Conservation (phyloP, 2,888 invertebrate genomes). For the Eurytoma californica region DNA sequence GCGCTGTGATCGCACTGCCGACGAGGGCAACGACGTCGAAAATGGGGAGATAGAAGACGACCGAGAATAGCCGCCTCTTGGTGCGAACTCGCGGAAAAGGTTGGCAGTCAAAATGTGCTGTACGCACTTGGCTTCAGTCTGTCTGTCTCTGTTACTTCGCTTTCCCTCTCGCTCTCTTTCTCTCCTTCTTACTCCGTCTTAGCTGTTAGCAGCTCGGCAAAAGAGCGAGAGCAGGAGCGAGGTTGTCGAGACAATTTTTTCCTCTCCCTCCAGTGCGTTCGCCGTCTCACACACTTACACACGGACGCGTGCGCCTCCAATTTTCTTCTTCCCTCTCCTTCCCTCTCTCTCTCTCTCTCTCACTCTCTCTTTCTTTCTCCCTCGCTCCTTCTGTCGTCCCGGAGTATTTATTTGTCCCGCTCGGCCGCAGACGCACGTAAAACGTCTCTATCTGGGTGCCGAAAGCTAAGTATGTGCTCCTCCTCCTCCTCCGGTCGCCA, state of each 20-base stretch:
- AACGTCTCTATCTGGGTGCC: neutral
- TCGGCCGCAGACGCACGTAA: constrained; percentile 1
- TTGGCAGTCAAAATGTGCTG: constrained; percentile 46
- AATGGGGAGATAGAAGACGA: constrained; percentile 14
- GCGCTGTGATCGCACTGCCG: constrained; percentile 21
- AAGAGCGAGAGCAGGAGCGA: constrained; percentile 26
- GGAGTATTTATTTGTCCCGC: constrained; percentile 4
- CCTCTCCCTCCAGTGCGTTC: constrained; percentile 14
- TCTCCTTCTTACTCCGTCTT: constrained; percentile 40
- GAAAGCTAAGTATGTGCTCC: neutral
- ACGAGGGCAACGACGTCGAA: constrained; percentile 33
- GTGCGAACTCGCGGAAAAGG: constrained; percentile 32
- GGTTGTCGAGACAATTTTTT: constrained; percentile 15
- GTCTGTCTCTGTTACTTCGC: constrained; percentile 7
- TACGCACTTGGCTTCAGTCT: constrained; percentile 51
- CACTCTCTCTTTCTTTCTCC: no score
- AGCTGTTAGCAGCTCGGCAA: constrained; percentile 18
- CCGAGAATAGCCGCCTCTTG: constrained; percentile 41
- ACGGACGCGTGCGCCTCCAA: neutral
- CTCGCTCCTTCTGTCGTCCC: neutral
- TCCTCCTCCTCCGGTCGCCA: neutral
- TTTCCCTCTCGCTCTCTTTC: constrained; percentile 11
- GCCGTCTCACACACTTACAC: constrained; percentile 1
- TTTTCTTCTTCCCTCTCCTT: neutral
- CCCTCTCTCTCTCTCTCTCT: neutral